These are phyloP conservation scores for Myotis daubentonii DNA, from an alignment of 2,797 vertebrate species.

Conservation along the genomic window DNA sequence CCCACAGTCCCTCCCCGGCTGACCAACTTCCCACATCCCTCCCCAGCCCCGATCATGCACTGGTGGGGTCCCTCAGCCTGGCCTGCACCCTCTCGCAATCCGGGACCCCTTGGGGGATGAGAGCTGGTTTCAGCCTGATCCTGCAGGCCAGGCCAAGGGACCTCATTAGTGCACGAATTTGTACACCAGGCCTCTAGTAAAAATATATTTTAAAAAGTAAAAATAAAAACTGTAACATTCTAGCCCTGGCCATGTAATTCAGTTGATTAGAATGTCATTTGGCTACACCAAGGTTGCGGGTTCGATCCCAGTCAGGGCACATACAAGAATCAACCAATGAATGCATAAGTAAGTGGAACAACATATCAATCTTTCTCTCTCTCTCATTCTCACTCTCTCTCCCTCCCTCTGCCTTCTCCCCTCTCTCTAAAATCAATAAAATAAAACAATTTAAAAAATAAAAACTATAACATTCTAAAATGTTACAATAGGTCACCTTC, in stretches of 20 bases:
- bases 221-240: neutral
- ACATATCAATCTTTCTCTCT: neutral
- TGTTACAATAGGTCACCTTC: conserved; percentile 20
- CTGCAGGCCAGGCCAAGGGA: too few species aligned
- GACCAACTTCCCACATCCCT: too few species aligned
- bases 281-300: neutral
- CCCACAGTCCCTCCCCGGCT: too few species aligned
- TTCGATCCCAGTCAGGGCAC: neutral
- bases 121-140: too few species aligned
- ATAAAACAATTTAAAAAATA: neutral
- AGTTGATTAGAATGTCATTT: neutral
- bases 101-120: too few species aligned
- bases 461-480: neutral
- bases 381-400: neutral
- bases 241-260: neutral
- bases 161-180: too few species aligned
- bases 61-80: too few species aligned
- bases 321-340: neutral
- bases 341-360: neutral
- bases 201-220: too few species aligned
- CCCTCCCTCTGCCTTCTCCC: neutral
- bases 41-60: too few species aligned
- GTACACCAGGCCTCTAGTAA: too few species aligned
- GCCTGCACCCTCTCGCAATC: too few species aligned
- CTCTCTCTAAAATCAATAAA: neutral